Percentiles rank a stretch among this genome's conserved stretches.
Evolutionary conservation across 1,140 invertebrate genomes (phyloP).

Genomic region (Phymorhynchus buccinoides): DNA sequence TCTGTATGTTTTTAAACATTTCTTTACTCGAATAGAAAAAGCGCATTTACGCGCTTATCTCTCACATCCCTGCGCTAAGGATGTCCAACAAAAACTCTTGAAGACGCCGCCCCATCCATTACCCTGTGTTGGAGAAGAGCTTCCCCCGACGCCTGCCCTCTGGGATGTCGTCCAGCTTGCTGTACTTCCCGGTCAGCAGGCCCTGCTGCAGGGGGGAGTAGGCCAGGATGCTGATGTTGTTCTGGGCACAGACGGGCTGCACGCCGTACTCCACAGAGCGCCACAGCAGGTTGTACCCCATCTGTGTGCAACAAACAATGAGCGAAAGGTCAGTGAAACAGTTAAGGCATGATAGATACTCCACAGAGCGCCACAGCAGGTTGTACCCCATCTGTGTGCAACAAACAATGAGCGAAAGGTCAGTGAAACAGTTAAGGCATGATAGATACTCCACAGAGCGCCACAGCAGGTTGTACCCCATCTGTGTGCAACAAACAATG

Average conservation of each 20-base stretch:
- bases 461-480: slow-evolving; percentile 70
- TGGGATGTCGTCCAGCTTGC: slow-evolving; percentile 60
- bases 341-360: too few relatives aligned
- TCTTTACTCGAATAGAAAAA: too few relatives aligned
- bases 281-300: slow-evolving; percentile 70
- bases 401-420: too few relatives aligned
- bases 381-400: slow-evolving; percentile 68
- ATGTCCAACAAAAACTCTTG: too few relatives aligned
- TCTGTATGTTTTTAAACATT: too few relatives aligned
- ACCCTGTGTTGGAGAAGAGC: slow-evolving; percentile 53
- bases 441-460: slow-evolving; percentile 59
- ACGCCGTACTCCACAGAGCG: slow-evolving; percentile 65
- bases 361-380: slow-evolving; percentile 64
- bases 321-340: background rate
- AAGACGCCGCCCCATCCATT: too few relatives aligned
- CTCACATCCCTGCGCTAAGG: too few relatives aligned
- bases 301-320: slow-evolving; percentile 58
- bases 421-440: too few relatives aligned
- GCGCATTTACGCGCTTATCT: too few relatives aligned
- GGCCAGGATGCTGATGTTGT: slow-evolving; percentile 63
- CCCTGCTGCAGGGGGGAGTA: slow-evolving; percentile 72
- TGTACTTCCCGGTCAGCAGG: slow-evolving; percentile 65
- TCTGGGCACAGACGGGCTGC: slow-evolving; percentile 59
- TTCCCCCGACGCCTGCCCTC: slow-evolving; percentile 63
- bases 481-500: slow-evolving; percentile 50